Percentiles rank a stretch among this genome's conserved stretches.
These are phyloP conservation scores for Achlya flavicornis DNA, from an alignment of 2,888 invertebrate species.

Conservation along the genomic window DNA sequence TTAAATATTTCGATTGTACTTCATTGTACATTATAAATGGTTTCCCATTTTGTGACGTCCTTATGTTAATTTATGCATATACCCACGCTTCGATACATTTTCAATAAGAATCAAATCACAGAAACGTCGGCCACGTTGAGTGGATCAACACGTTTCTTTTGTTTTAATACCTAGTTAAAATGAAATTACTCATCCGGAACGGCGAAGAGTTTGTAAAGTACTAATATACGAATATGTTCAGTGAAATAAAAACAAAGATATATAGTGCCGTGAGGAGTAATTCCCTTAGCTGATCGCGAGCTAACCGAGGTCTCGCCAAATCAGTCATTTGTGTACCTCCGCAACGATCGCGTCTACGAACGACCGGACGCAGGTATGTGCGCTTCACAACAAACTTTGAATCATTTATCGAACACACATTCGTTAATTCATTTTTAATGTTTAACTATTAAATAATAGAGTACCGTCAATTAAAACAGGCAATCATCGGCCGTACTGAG, in stretches of 20 bases:
- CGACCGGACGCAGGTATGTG: slow-evolving; percentile 55
- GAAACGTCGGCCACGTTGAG: slow-evolving; percentile 28
- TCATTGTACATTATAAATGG: slow-evolving; percentile 4
- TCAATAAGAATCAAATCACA: slow-evolving; percentile 41
- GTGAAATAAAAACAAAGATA: slow-evolving; percentile 12
- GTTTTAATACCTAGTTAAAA: slow-evolving; percentile 24
- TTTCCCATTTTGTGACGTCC: slow-evolving; percentile 25
- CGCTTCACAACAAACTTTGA: slow-evolving; percentile 32
- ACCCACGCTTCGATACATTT: slow-evolving; percentile 41
- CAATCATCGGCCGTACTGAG: slow-evolving; percentile 33
- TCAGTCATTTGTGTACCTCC: slow-evolving; percentile 59
- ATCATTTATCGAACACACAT: slow-evolving; percentile 15
- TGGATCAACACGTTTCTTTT: slow-evolving; percentile 32
- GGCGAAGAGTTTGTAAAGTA: slow-evolving; percentile 18
- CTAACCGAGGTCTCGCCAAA: slow-evolving; percentile 32
- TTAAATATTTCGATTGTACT: not conserved
- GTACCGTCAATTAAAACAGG: not conserved
- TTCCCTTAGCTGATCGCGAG: slow-evolving; percentile 45
- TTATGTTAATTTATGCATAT: slow-evolving; percentile 50
- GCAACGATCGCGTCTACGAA: slow-evolving; percentile 47
- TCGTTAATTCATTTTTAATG: slow-evolving; percentile 58
- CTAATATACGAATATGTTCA: not conserved
- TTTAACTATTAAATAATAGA: slow-evolving; percentile 30
- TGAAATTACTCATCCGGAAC: slow-evolving; percentile 16
- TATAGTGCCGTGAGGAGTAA: slow-evolving; percentile 35